These are phyloP conservation scores for Lymantria dispar DNA, from an alignment of 2,888 invertebrate species.

Conservation along the genomic window DNA sequence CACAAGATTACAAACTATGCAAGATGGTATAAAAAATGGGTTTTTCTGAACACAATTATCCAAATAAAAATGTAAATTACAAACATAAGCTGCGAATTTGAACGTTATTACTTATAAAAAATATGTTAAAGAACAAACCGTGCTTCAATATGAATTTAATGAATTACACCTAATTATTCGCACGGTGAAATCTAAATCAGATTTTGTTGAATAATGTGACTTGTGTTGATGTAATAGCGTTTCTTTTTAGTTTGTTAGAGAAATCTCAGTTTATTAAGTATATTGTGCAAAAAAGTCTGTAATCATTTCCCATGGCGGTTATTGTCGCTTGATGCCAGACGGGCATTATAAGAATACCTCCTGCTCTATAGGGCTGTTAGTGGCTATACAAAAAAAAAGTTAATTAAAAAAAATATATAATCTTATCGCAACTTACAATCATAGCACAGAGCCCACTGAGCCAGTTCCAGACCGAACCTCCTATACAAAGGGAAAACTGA, in stretches of 20 bases:
- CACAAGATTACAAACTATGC: too few species aligned
- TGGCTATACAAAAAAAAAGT: too few species aligned
- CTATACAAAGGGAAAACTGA: too few species aligned
- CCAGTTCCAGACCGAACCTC: too few species aligned
- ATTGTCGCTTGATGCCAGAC: conserved; percentile 28
- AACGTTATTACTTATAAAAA: not conserved
- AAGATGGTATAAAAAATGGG: not conserved
- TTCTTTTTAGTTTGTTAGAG: conserved; percentile 18
- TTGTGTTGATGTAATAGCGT: conserved; percentile 11
- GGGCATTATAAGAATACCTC: conserved; percentile 22
- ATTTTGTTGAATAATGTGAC: conserved; percentile 9
- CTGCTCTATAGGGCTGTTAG: conserved; percentile 1
- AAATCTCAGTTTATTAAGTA: conserved; percentile 28
- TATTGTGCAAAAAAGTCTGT: conserved; percentile 37
- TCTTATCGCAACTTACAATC: too few species aligned
- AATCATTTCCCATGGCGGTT: conserved; percentile 35
- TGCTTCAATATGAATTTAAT: not conserved
- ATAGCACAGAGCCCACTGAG: too few species aligned
- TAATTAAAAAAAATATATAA: too few species aligned
- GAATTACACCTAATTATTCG: conserved; percentile 16
- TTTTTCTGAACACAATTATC: not conserved
- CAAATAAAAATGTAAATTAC: not conserved
- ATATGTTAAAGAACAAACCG: not conserved
- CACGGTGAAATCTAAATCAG: conserved; percentile 27
- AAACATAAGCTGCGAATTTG: not conserved